Percentiles rank a stretch among this genome's conserved stretches.
These are phyloP conservation scores for Genyomyrus donnyi DNA, from an alignment of 2,113 vertebrate genomes.

Conservation along the genomic window DNA sequence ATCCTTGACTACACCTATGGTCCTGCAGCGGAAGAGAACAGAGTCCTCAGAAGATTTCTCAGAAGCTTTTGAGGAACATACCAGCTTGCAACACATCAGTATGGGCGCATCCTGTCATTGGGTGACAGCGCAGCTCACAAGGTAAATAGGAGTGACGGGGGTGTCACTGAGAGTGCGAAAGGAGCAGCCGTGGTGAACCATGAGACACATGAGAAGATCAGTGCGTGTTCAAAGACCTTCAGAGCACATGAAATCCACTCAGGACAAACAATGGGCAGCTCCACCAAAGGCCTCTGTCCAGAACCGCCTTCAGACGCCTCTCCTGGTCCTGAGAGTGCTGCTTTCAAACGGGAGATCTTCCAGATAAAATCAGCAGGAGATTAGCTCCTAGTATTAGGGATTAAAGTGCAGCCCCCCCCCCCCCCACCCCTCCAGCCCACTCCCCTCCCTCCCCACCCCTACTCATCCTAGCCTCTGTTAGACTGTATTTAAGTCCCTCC, in stretches of 20 bases:
- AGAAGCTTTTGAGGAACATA: neutral
- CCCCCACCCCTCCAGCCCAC: neutral
- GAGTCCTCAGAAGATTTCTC: too few relatives aligned
- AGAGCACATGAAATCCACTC: neutral
- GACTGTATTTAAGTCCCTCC: slow-evolving; percentile 46
- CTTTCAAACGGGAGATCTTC: slow-evolving; percentile 23
- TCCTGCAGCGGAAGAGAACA: neutral
- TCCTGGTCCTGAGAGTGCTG: neutral
- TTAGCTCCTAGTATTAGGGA: slow-evolving; percentile 48
- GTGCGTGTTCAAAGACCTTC: neutral
- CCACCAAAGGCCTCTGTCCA: neutral
- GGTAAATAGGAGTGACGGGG: neutral
- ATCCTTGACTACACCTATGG: neutral
- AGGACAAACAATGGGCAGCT: neutral
- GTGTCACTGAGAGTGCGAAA: neutral
- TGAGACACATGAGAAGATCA: neutral
- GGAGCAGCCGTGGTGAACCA: neutral
- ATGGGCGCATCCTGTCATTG: neutral
- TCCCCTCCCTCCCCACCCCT: neutral
- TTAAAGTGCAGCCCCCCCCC: slow-evolving; percentile 51
- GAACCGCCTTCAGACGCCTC: neutral
- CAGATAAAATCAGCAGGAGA: slow-evolving; percentile 51
- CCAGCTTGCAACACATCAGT: neutral
- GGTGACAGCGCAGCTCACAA: neutral
- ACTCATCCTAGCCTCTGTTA: slow-evolving; percentile 50